These are phyloP conservation scores for Balanococcus diminutus DNA, from an alignment of 2,888 invertebrate genomes.

Conservation along the genomic window DNA sequence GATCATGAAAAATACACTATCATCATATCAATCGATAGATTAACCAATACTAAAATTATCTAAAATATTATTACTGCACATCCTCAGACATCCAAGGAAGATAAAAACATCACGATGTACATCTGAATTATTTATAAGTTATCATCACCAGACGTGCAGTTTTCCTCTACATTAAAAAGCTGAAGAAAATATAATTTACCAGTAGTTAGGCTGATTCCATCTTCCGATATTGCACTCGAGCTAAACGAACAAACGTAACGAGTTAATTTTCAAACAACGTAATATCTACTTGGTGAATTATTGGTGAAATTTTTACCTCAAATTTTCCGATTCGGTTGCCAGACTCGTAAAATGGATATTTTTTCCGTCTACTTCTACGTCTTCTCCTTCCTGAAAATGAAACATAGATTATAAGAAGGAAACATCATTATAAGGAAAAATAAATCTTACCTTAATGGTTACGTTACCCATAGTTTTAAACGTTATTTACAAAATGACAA, in stretches of 20 bases:
- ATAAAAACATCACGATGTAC: not conserved
- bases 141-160: not conserved
- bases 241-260: not conserved
- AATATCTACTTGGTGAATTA: too few relatives aligned
- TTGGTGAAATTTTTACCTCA: not conserved
- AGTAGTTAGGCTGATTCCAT: slow-evolving; percentile 39
- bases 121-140: not conserved
- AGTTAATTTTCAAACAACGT: not conserved
- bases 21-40: not conserved
- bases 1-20: not conserved
- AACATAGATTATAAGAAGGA: too few relatives aligned
- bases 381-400: not conserved
- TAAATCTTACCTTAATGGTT: slow-evolving; percentile 17
- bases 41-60: not conserved
- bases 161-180: not conserved
- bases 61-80: not conserved
- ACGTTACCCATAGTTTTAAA: slow-evolving; percentile 27
- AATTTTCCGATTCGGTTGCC: not conserved
- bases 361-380: not conserved
- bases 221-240: slow-evolving; percentile 6
- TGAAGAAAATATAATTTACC: slow-evolving; percentile 5
- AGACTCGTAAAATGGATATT: not conserved
- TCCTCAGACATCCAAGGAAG: slow-evolving; percentile 32
- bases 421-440: not conserved
- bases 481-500: not conserved